Evolutionary conservation across 2,797 vertebrate species (phyloP).

Genomic region (Molothrus ater): DNA sequence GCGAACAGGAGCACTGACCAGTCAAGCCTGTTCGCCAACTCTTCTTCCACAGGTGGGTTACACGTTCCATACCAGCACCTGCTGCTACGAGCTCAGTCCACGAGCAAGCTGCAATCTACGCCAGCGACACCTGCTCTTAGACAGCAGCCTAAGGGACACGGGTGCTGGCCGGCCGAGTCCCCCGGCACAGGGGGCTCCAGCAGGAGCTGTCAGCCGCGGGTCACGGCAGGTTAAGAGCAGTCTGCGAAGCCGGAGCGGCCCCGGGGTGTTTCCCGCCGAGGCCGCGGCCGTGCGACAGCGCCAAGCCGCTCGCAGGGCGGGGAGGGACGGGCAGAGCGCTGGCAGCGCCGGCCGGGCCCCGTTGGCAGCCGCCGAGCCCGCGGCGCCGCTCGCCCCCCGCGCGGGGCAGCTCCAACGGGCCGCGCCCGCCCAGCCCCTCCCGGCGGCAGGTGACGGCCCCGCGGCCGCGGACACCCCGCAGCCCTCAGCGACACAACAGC

Average conservation of each 20-base stretch:
- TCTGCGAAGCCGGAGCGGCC: fast-evolving
- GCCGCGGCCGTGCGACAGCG: neutral
- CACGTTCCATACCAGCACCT: neutral
- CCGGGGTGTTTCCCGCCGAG: no score
- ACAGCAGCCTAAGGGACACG: fast-evolving
- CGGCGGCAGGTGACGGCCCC: neutral
- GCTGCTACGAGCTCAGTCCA: neutral
- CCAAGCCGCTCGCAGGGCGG: neutral
- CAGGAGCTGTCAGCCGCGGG: neutral
- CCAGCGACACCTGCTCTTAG: no score
- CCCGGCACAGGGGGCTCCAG: fast-evolving
- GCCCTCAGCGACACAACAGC: neutral
- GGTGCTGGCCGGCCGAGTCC: fast-evolving
- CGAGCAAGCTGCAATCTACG: fast-evolving
- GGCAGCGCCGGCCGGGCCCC: neutral
- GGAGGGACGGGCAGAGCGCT: neutral
- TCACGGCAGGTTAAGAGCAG: neutral
- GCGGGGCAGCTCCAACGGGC: neutral
- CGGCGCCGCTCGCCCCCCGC: neutral
- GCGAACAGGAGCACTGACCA: neutral
- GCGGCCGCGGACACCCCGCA: neutral
- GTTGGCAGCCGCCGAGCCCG: neutral
- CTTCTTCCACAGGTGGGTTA: neutral
- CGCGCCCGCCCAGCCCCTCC: neutral
- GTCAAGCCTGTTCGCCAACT: neutral